phyloP scores from a whole-genome alignment of 2,888 invertebrate genomes.

The Dioctria linearis region DNA sequence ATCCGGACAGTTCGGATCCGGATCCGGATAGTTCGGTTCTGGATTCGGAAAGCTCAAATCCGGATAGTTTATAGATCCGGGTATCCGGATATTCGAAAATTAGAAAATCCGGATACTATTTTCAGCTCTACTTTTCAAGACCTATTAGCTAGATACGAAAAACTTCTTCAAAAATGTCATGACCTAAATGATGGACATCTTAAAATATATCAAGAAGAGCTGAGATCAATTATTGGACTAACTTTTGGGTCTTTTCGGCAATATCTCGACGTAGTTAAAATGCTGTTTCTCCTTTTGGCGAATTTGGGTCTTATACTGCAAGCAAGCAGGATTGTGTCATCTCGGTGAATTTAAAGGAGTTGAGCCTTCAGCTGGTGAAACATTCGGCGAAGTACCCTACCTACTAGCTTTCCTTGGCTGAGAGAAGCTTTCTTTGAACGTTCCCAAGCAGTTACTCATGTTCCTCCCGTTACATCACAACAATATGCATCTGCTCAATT shows the following conservation, averaged over 20 bases:
- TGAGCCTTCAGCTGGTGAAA: constrained; percentile 86
- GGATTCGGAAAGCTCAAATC: too few species aligned
- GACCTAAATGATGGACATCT: constrained; percentile 92
- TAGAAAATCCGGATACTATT: too few species aligned
- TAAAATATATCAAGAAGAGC: constrained; percentile 91
- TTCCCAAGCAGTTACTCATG: constrained; percentile 78
- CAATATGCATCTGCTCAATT: constrained; percentile 84
- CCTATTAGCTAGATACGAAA: constrained; percentile 82
- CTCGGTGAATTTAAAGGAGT: constrained; percentile 88
- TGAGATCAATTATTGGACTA: constrained; percentile 90
- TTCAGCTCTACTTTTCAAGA: constrained; percentile 78
- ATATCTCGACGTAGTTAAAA: constrained; percentile 71
- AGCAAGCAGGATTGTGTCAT: constrained; percentile 91
- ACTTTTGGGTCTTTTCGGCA: constrained; percentile 69
- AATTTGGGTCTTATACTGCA: constrained; percentile 88
- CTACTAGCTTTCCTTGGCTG: constrained; percentile 68
- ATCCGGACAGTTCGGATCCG: too few species aligned
- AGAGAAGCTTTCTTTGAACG: constrained; percentile 71
- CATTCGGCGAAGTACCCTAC: constrained; percentile 72
- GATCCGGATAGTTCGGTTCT: too few species aligned
- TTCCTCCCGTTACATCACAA: constrained; percentile 86
- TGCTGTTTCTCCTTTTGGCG: constrained; percentile 83
- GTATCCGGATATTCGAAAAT: too few species aligned
- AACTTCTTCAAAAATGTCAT: constrained; percentile 89
- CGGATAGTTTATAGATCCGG: too few species aligned